Base-by-base conservation (phyloP, 2,888 invertebrate species). In the Cephus pulcher region DNA sequence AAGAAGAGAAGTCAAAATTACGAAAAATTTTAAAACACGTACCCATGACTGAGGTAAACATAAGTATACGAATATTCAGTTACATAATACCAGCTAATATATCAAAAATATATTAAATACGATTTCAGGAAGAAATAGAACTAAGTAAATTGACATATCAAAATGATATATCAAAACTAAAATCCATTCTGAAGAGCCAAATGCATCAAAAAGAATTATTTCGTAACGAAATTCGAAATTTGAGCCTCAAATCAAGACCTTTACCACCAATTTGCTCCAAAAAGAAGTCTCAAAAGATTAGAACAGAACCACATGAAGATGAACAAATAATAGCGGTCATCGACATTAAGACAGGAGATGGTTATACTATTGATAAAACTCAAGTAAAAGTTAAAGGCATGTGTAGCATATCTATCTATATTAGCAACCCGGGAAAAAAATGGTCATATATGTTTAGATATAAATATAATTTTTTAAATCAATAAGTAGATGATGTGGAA, bases 1-100 rank as follows among this genome's bases (percentile, higher is more conserved):
- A 93, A 73, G 93, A 93, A 75, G 94, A 95, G 83, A 93, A 93
- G 82, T 89, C 91, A 4, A 92, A 93, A 76, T 85, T 94, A n/a
- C 86, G 88, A 3, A 91, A 91, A 73, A 79, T 93, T 9, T 83
- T 93, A 23, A 88, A 89, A 30, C 82, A 86, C 34, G 71, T 76
- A 56, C 78, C 84, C 12, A 79, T 85, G 74, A 84, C 88, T 1
- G 84, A 89, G 70, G 89, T 89, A 87, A 82, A 69, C 32, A 35
- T 56, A 56, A 56, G 6, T 56, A 23, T 56, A 56, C 9, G 56
- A 23, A 56, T 23, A 23, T 56, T 23, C 23, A 56, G 23, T 23
- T 23, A 1, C 56, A 56, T 56, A 56, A 56, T 23, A 9, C 6
- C 56, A 23, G 15, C 23, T 56, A 23, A 23, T 56, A 56, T 56